phyloP scores from a whole-genome alignment of 2,797 vertebrate genomes.

The Cottoperca gobio region DNA sequence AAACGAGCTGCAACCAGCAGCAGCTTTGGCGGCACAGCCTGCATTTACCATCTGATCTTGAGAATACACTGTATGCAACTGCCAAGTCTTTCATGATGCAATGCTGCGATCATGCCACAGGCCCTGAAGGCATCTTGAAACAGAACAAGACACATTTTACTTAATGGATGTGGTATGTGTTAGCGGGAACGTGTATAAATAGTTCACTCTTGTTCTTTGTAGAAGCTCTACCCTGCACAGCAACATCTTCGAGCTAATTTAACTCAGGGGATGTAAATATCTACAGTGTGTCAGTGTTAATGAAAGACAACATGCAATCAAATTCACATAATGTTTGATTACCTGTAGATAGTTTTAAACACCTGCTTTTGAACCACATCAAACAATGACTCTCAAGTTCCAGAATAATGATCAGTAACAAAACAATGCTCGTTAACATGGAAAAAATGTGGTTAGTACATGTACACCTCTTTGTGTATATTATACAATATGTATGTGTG shows the following conservation, averaged over 20 bases:
- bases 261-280: conserved; percentile 40
- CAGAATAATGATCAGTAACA: background rate
- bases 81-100: conserved; percentile 71
- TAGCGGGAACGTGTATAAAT: conserved; percentile 23
- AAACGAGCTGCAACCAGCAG: conserved; percentile 25
- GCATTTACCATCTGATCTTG: conserved; percentile 49
- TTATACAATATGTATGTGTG: background rate
- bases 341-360: background rate
- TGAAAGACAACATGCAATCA: background rate
- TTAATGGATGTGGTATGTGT: conserved; percentile 37
- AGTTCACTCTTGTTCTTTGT: conserved; percentile 19
- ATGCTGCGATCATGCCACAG: conserved; percentile 50
- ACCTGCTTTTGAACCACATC: background rate
- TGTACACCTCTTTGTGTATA: background rate
- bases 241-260: conserved; percentile 17
- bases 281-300: background rate
- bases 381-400: background rate
- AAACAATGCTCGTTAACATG: background rate
- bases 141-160: conserved; percentile 52
- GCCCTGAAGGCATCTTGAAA: conserved; percentile 53
- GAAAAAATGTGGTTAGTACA: background rate
- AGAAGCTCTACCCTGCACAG: background rate
- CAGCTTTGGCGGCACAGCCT: background rate
- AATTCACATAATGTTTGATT: background rate
- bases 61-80: conserved; percentile 31